These are phyloP conservation scores for Hippocampus abdominalis DNA, from an alignment of 2,113 vertebrate genomes.

Conservation along the genomic window DNA sequence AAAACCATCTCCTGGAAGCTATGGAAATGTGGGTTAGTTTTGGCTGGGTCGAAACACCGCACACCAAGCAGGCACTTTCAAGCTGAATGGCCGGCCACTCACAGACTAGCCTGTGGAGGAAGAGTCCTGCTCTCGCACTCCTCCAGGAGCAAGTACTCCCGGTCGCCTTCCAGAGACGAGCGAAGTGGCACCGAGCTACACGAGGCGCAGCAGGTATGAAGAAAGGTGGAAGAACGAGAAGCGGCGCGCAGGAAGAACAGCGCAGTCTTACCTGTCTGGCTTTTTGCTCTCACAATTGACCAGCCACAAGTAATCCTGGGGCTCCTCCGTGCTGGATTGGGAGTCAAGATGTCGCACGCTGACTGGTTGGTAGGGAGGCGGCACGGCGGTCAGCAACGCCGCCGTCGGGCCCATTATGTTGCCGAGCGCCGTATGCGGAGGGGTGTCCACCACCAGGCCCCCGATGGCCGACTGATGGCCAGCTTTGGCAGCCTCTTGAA, in stretches of 20 bases:
- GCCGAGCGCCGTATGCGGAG: slow-evolving; percentile 72
- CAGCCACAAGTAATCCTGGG: slow-evolving; percentile 95
- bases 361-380: slow-evolving; percentile 91
- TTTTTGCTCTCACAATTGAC: slow-evolving; percentile 98
- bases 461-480: slow-evolving; percentile 70
- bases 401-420: slow-evolving; percentile 65
- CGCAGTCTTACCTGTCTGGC: slow-evolving; percentile 85
- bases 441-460: slow-evolving; percentile 76
- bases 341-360: slow-evolving; percentile 83
- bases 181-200: slow-evolving; percentile 81
- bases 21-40: neutral
- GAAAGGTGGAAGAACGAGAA: slow-evolving; percentile 43
- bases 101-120: slow-evolving; percentile 82
- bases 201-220: slow-evolving; percentile 17
- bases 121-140: slow-evolving; percentile 96
- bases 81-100: slow-evolving; percentile 79
- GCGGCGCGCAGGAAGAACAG: slow-evolving; percentile 13
- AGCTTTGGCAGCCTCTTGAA: slow-evolving; percentile 79
- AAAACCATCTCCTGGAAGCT: neutral
- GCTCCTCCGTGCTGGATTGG: slow-evolving; percentile 87
- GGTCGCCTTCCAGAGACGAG: slow-evolving; percentile 83
- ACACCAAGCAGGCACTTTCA: slow-evolving; percentile 57
- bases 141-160: slow-evolving; percentile 93
- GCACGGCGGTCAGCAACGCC: slow-evolving; percentile 66
- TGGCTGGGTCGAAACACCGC: slow-evolving; percentile 36